Evolutionary conservation across 30 jellyfish, hydroid and myxozoan species (phyloP).

Genomic region (Aurelia aurita): DNA sequence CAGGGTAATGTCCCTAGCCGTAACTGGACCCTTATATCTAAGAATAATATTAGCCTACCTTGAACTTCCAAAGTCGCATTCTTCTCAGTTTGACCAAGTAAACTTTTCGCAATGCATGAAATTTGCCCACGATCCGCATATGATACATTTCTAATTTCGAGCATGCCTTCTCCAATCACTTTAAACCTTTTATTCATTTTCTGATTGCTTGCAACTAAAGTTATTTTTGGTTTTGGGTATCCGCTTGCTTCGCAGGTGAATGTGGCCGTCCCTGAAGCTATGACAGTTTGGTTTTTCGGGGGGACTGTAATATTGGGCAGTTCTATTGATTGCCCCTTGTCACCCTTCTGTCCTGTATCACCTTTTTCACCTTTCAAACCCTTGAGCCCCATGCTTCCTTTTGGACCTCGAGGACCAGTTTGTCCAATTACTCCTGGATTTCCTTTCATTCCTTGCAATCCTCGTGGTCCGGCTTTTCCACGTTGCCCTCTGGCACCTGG

Average conservation of each 20-base stretch:
- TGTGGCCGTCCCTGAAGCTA: conserved; percentile 32
- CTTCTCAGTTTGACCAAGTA: conserved; percentile 21
- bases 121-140: conserved; percentile 18
- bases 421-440: not conserved
- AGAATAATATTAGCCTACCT: conserved; percentile 6
- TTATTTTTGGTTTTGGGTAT: conserved; percentile 8
- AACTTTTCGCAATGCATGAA: conserved; percentile 28
- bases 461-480: conserved; percentile 28
- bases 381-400: conserved; percentile 6
- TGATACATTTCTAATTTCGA: conserved; percentile 9
- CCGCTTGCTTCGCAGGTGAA: conserved; percentile 38
- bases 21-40: no score
- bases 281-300: conserved; percentile 7
- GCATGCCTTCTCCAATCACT: conserved; percentile 31
- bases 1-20: no score
- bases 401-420: conserved; percentile 13
- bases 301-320: conserved; percentile 3
- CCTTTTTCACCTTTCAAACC: conserved; percentile 7
- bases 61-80: conserved; percentile 2
- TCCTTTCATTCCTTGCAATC: conserved; percentile 1
- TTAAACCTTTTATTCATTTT: conserved; percentile 13
- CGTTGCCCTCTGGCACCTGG: conserved; percentile 20
- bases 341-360: conserved; percentile 5
- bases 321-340: not conserved
- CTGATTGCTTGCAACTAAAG: not conserved